Conservation (phyloP, 2,113 vertebrate species). For the Eulacestoma nigropectus region DNA sequence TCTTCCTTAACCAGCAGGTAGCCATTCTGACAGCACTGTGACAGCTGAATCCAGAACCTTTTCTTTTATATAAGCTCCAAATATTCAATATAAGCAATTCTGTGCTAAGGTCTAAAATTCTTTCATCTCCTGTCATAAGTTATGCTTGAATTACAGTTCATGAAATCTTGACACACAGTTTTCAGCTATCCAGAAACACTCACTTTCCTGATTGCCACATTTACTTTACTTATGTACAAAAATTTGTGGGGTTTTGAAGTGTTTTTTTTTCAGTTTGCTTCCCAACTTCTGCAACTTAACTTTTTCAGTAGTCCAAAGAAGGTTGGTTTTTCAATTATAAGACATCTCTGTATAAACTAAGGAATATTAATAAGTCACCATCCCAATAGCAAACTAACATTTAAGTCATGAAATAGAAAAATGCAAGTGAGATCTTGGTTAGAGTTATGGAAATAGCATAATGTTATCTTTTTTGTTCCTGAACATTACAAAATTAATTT, state of each 20-base stretch:
- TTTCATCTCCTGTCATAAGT: background rate
- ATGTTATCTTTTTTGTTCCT: background rate
- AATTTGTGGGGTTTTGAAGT: background rate
- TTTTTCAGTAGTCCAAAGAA: background rate
- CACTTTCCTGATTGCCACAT: background rate
- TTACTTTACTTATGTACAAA: background rate
- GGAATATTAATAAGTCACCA: background rate
- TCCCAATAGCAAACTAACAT: background rate
- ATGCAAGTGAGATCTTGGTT: background rate
- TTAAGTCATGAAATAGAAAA: background rate
- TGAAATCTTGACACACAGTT: background rate
- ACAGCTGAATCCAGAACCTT: background rate
- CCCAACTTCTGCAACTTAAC: background rate
- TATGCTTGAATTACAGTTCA: background rate
- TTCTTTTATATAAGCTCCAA: background rate
- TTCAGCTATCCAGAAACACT: background rate
- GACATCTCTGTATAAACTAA: background rate
- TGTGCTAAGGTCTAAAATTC: background rate
- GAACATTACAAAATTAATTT: background rate
- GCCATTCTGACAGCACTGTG: background rate
- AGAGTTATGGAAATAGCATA: background rate
- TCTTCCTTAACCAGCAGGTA: background rate
- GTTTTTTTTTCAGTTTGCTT: background rate
- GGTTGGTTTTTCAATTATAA: background rate
- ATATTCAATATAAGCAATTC: background rate